A percentile compares a stretch with the other conserved stretches of the same genome.
Evolutionary conservation across 2,888 invertebrate genomes (phyloP).

Genomic region (Synergus laeviventris): DNA sequence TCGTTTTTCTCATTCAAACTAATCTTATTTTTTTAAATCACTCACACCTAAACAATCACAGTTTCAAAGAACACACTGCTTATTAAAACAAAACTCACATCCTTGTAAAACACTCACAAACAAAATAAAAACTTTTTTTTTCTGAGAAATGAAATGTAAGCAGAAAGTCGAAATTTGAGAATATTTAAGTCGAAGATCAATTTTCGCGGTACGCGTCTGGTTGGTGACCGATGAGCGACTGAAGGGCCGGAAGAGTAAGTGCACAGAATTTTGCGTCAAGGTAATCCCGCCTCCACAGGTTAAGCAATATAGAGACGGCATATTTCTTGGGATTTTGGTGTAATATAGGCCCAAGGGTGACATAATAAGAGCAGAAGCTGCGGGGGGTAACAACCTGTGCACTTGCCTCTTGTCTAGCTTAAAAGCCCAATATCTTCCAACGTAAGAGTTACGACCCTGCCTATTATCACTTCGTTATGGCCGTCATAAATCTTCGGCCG

Average conservation of each 20-base stretch:
- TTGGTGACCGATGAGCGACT: slow-evolving; percentile 16
- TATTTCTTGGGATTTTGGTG: slow-evolving; percentile 49
- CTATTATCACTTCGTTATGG: slow-evolving; percentile 74
- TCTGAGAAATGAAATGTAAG: neutral
- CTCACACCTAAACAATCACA: too few species aligned
- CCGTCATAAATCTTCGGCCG: slow-evolving; percentile 69
- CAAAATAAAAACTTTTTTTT: neutral
- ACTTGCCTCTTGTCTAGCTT: slow-evolving; percentile 58
- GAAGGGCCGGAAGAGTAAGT: slow-evolving; percentile 20
- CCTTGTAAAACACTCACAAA: neutral
- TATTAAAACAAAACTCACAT: too few species aligned
- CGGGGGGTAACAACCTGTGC: slow-evolving; percentile 67
- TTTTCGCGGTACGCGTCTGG: slow-evolving; percentile 13
- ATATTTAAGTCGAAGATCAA: neutral
- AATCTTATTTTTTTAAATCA: too few species aligned
- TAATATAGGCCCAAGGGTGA: slow-evolving; percentile 58
- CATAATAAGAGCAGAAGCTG: slow-evolving; percentile 67
- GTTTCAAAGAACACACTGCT: too few species aligned
- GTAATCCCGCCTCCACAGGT: slow-evolving; percentile 36
- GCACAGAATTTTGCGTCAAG: slow-evolving; percentile 10
- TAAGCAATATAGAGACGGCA: slow-evolving; percentile 47
- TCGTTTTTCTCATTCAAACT: too few species aligned
- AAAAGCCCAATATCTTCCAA: slow-evolving; percentile 56
- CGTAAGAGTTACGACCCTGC: slow-evolving; percentile 66
- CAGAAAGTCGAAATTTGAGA: neutral